phyloP scores from a whole-genome alignment of 2,888 invertebrate genomes.

The Eupithecia subumbrata region DNA sequence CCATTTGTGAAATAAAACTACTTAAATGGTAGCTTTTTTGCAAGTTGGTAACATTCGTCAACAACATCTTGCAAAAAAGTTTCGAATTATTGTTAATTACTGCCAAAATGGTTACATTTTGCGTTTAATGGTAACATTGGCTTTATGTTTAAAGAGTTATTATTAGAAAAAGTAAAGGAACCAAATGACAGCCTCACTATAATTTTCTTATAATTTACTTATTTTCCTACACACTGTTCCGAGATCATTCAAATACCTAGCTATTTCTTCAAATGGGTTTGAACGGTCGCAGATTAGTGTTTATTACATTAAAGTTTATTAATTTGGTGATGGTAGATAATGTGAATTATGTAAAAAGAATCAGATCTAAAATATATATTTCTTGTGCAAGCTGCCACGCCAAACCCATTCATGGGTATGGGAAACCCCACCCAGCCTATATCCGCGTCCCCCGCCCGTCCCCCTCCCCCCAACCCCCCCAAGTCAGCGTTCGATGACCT shows the following conservation, averaged over 20 bases:
- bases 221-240: slow-evolving; percentile 27
- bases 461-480: slow-evolving; percentile 77
- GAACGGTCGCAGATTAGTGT: neutral
- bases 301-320: neutral
- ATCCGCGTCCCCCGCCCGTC: slow-evolving; percentile 80
- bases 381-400: slow-evolving; percentile 82
- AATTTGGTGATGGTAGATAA: slow-evolving; percentile 49
- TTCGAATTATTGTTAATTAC: neutral
- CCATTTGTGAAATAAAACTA: slow-evolving; percentile 35
- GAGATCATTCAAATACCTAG: slow-evolving; percentile 20
- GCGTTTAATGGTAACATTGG: neutral
- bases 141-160: neutral
- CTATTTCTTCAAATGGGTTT: neutral
- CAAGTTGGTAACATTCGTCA: neutral
- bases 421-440: slow-evolving; percentile 79
- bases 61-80: neutral
- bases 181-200: slow-evolving; percentile 47
- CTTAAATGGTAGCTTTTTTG: slow-evolving; percentile 26
- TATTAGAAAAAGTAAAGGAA: neutral
- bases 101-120: neutral
- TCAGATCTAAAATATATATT: slow-evolving; percentile 47
- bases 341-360: slow-evolving; percentile 29
- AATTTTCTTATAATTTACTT: slow-evolving; percentile 31
- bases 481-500: slow-evolving; percentile 88
- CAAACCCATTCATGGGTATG: slow-evolving; percentile 87